Conservation (phyloP, 2,113 vertebrate genomes). For the Phrynocephalus versicolor region DNA sequence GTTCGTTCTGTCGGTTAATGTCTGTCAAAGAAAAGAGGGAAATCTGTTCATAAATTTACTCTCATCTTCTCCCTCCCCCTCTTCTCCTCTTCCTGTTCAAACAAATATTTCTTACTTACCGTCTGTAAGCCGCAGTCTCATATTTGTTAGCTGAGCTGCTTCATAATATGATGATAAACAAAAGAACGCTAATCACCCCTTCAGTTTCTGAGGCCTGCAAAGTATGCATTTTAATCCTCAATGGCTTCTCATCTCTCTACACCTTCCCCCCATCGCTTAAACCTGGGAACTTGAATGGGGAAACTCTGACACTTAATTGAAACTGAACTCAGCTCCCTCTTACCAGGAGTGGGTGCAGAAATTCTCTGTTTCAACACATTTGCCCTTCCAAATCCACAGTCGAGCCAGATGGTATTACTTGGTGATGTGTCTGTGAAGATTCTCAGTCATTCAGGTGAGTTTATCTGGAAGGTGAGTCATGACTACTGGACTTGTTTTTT, state of each 20-base stretch:
- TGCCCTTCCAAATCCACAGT: too few relatives aligned
- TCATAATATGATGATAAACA: neutral
- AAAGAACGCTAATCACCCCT: neutral
- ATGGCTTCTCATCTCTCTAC: neutral
- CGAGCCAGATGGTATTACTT: too few relatives aligned
- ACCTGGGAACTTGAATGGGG: neutral
- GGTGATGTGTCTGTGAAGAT: too few relatives aligned
- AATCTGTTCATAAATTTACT: too few relatives aligned
- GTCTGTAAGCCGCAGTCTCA: neutral
- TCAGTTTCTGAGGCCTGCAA: neutral
- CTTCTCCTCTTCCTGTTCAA: neutral
- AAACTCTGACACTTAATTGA: too few relatives aligned
- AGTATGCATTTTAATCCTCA: too few relatives aligned
- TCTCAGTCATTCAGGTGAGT: too few relatives aligned
- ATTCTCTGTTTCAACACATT: too few relatives aligned
- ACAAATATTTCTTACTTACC: neutral
- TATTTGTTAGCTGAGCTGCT: neutral
- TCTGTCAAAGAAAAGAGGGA: neutral
- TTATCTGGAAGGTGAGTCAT: too few relatives aligned
- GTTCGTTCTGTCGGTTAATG: neutral
- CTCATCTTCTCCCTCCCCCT: neutral
- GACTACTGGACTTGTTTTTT: too few relatives aligned
- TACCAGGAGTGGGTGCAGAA: too few relatives aligned
- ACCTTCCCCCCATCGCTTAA: neutral
- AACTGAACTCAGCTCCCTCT: too few relatives aligned